phyloP scores from a whole-genome alignment of 2,888 invertebrate species.

The Trichogramma dendrolimi region DNA sequence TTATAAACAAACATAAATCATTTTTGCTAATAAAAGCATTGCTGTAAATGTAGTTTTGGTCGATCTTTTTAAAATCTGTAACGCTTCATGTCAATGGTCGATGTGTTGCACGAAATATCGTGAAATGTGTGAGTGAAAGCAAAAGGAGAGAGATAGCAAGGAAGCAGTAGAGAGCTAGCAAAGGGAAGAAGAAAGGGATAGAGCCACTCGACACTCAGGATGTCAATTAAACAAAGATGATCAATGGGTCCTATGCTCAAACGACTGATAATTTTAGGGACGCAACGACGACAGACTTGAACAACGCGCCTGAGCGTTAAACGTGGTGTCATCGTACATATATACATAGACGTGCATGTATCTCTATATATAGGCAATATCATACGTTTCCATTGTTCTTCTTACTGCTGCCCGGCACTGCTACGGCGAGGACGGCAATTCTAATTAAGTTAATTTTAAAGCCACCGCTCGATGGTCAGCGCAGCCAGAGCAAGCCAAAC shows the following conservation, averaged over 20 bases:
- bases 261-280: slow-evolving; percentile 45
- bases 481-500: neutral
- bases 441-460: slow-evolving; percentile 39
- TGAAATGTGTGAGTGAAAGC: too few species aligned
- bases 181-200: neutral
- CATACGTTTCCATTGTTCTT: too few species aligned
- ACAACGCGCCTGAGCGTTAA: slow-evolving; percentile 12
- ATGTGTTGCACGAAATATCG: too few species aligned
- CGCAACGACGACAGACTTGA: slow-evolving; percentile 24
- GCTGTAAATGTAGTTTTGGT: too few species aligned
- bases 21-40: too few species aligned
- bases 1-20: too few species aligned
- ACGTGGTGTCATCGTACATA: too few species aligned
- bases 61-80: too few species aligned
- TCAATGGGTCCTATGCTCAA: slow-evolving; percentile 42
- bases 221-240: slow-evolving; percentile 43
- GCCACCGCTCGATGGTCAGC: slow-evolving; percentile 6
- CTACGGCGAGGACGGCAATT: slow-evolving; percentile 28
- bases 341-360: too few species aligned
- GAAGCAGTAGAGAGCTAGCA: slow-evolving; percentile 28
- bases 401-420: neutral
- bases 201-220: slow-evolving; percentile 31
- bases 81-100: too few species aligned
- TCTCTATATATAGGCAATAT: too few species aligned
- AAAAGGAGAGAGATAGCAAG: neutral